phyloP scores from a whole-genome alignment of 1,140 invertebrate species.

The Trissolcus basalis region DNA sequence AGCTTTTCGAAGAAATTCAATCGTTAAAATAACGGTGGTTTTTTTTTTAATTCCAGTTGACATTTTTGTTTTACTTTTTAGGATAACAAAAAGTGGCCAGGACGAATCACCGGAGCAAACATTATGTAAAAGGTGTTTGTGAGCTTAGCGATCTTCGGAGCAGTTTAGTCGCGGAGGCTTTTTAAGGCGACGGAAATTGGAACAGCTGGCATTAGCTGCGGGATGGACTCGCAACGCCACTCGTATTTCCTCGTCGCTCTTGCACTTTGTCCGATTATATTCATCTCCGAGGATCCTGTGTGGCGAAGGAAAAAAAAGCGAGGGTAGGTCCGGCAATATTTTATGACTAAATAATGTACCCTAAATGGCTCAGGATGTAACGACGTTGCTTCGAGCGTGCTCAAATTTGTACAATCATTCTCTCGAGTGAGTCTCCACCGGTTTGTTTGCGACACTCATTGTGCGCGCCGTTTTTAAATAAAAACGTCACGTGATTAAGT shows the following conservation, averaged over 20 bases:
- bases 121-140: neutral
- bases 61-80: too few species aligned
- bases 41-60: too few species aligned
- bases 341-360: constrained; percentile 60
- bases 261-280: constrained; percentile 30
- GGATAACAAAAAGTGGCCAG: too few species aligned
- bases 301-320: constrained; percentile 24
- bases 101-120: too few species aligned
- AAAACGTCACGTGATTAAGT: constrained; percentile 28
- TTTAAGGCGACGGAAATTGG: constrained; percentile 43
- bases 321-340: constrained; percentile 45
- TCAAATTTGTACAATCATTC: constrained; percentile 49
- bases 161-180: constrained; percentile 21
- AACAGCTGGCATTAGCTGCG: constrained; percentile 39
- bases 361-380: constrained; percentile 49
- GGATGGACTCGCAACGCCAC: too few species aligned
- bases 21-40: too few species aligned
- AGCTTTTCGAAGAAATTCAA: too few species aligned
- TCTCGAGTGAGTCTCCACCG: constrained; percentile 38
- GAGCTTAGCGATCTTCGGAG: constrained; percentile 38
- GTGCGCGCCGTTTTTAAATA: constrained; percentile 20
- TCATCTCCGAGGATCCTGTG: constrained; percentile 35
- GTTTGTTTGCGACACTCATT: constrained; percentile 26
- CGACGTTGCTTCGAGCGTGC: constrained; percentile 31
- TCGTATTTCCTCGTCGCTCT: constrained; percentile 29